A percentile compares a stretch with the other conserved stretches of the same genome.
Evolutionary conservation across 2,113 vertebrate species (phyloP).

Genomic region (Microtus oregoni): DNA sequence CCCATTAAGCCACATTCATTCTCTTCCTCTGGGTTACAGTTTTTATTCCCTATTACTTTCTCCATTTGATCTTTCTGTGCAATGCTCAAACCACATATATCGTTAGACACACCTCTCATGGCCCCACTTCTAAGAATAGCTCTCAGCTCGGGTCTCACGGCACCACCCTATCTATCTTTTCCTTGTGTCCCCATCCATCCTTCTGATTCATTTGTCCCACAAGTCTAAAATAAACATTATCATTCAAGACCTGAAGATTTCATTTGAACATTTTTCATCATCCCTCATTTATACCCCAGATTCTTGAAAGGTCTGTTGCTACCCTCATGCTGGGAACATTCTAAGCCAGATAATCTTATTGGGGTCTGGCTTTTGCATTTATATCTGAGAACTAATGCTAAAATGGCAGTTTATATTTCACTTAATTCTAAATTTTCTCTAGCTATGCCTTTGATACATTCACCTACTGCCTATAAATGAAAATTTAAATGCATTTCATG

Average conservation of each 20-base stretch:
- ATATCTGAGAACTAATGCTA: background rate
- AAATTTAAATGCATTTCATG: background rate
- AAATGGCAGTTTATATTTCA: background rate
- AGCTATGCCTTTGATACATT: background rate
- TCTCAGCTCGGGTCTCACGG: background rate
- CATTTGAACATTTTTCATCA: background rate
- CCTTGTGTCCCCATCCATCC: background rate
- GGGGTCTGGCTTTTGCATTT: background rate
- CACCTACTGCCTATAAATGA: background rate
- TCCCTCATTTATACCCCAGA: background rate
- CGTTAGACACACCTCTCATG: background rate
- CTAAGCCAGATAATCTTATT: background rate
- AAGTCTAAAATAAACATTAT: background rate
- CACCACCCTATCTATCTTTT: accelerated
- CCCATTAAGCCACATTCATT: background rate
- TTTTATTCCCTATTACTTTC: background rate
- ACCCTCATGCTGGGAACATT: background rate
- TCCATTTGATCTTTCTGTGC: constrained; percentile 10
- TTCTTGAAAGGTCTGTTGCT: background rate
- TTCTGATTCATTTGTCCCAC: background rate
- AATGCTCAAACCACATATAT: background rate
- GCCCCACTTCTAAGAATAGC: background rate
- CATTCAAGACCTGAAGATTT: background rate
- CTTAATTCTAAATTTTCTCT: background rate
- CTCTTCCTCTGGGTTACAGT: background rate